Evolutionary conservation across 2,797 vertebrate genomes (phyloP), one percentile per base, ranked within the genome.

Genomic region (Semaprochilodus insignis): DNA sequence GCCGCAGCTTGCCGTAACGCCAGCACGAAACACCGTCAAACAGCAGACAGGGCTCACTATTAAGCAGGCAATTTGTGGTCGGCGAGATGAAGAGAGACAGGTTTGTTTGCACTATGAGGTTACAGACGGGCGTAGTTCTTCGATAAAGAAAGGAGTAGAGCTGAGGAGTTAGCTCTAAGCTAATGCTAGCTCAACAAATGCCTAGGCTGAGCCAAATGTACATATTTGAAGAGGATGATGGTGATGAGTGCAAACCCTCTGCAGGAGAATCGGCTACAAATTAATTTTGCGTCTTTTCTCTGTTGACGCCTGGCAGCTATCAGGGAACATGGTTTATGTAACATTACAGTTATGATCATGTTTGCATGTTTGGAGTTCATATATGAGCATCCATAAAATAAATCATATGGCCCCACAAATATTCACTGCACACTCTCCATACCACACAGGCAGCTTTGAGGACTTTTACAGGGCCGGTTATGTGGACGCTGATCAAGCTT

Each of bases 1-100:
- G 86, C 77, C 13, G 66, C 34, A 36, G 78, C 86, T 77, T 48
- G 84, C 59, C 63, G 44, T 78, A 78, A 82, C 74, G 69, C 83
- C 55, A 67, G 74, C 75, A 40, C 78, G 79, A 60, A 81, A 81
- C 69, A 73, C 78, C 71, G 83, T 79, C 76, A 77, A 67, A 80
- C 71, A 70, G 44, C 51, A 75, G 83, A 72, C 73, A 59, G 74
- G 55, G 21, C 44, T 74, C 10, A 51, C 60, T 78, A 62, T 78
- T 82, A 82, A 85, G 78, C 74, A 78, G 62, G 59, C 67, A 78
- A 77, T 81, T 78, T 78, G 69, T 13, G 51, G 76, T 81, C 57
- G 17, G 77, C 59, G 70, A 78, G 57, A 60, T 77, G 74, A 74
- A 27, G 40, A 78, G 62, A 74, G 74, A 81, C 59, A 36, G 63